These are phyloP conservation scores for Euura lappo DNA, from an alignment of 1,140 invertebrate genomes.

Conservation along the genomic window DNA sequence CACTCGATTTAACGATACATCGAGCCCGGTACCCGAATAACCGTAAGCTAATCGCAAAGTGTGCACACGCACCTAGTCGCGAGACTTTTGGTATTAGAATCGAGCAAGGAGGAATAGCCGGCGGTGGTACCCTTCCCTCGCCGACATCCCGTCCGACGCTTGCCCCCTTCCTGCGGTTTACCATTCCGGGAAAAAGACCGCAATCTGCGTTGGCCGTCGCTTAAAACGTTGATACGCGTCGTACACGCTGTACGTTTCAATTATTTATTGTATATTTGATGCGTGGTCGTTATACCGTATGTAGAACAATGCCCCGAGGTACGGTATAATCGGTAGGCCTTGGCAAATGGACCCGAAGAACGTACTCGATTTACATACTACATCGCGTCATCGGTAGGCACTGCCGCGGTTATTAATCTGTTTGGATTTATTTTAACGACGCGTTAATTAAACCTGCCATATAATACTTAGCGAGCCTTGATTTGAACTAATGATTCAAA, in stretches of 20 bases:
- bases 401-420: not conserved
- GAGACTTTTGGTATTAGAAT: not conserved
- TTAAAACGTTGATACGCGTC: no score
- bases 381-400: not conserved
- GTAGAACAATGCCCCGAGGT: no score
- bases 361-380: no score
- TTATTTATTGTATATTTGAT: no score
- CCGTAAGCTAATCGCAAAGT: not conserved
- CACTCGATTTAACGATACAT: no score
- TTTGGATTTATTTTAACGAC: conserved; percentile 2
- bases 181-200: not conserved
- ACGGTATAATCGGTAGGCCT: no score
- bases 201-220: not conserved
- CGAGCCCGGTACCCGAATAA: not conserved
- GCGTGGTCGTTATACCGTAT: no score
- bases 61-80: not conserved
- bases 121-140: not conserved
- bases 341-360: no score
- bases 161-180: not conserved
- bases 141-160: not conserved
- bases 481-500: no score
- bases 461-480: not conserved
- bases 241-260: no score
- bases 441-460: not conserved
- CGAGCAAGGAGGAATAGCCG: not conserved